phyloP scores from a whole-genome alignment of 2,797 vertebrate genomes.

The Australoheros facetus region DNA sequence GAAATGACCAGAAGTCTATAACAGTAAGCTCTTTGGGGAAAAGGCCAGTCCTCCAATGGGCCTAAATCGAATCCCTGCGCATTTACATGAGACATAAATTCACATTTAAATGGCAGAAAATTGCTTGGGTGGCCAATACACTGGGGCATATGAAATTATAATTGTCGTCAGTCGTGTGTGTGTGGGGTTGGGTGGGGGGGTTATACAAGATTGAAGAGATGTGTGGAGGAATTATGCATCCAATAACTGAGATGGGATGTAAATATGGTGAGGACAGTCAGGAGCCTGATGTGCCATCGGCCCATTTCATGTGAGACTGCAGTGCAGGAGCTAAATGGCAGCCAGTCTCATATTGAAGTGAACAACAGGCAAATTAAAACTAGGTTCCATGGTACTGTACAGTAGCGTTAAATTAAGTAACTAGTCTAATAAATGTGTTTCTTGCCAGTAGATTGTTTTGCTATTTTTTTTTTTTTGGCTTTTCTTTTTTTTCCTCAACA shows the following conservation, averaged over 20 bases:
- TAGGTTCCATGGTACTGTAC: constrained; percentile 25
- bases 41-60: constrained; percentile 84
- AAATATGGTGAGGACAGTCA: constrained; percentile 59
- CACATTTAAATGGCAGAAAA: constrained; percentile 78
- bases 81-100: constrained; percentile 84
- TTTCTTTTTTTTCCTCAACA: neutral
- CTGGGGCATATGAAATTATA: constrained; percentile 68
- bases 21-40: constrained; percentile 74
- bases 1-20: constrained; percentile 63
- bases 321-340: constrained; percentile 66
- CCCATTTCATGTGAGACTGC: constrained; percentile 61
- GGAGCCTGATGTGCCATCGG: constrained; percentile 56
- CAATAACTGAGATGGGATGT: constrained; percentile 70
- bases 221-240: constrained; percentile 68
- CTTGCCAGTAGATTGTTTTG: neutral
- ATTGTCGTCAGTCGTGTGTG: constrained; percentile 50
- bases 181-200: neutral
- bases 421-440: constrained; percentile 3
- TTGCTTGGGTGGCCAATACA: constrained; percentile 73
- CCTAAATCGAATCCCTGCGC: constrained; percentile 75
- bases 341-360: constrained; percentile 36
- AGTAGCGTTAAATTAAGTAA: constrained; percentile 25
- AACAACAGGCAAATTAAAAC: constrained; percentile 54
- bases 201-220: constrained; percentile 61
- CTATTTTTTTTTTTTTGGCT: neutral